Base-by-base conservation (phyloP, 2,888 invertebrate species). In the Nomada goodeniana region DNA sequence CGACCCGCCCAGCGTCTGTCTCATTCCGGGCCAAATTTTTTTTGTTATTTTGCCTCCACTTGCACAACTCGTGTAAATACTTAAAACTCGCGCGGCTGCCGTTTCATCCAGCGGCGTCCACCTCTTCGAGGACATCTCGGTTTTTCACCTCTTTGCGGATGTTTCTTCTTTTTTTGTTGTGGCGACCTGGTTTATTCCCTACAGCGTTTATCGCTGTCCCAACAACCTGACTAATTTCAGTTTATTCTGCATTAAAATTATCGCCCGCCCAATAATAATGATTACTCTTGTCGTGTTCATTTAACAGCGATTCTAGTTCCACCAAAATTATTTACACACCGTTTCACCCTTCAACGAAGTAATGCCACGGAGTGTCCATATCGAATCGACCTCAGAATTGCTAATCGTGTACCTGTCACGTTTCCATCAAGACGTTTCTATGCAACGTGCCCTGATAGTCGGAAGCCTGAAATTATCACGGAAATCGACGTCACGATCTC, bases 71-170 rank as follows among this genome's bases (percentile, higher is more conserved):
- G 77, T 75, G 88, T 86, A 88, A 90, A 89, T 90, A 86, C 86
- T 89, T 90, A 82, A 68, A 90, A 88, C 85, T 78, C 70, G 72
- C 83, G 72, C 90, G 87, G 87, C 90, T 85, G 89, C 87, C 76
- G 74, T 81, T 79, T 73, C 83, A 80, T 73, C 81, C 85, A 84
- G 73, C 76, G 84, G 76, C 86, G 72, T 73, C 76, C 84, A 74
- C 64, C 80, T 74, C 55, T 84, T 78, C 64, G 74, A 60, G 60
- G 57, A 60, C 82, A 69, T 20, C 61, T 52, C 73, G 29, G 55
- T 53, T 42, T 57, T 42, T 76, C 36, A 36, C 36, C 36, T 7
- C 36, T 80, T 75, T 82, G 74, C 55, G n/a, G 71, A 26, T 69
- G 26, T 55, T 72, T 69, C 57, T 57, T 50, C 67, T 20, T 57